Evolutionary conservation across 2,888 invertebrate genomes (phyloP).

Genomic region (Amblyjoppa fuscipennis): DNA sequence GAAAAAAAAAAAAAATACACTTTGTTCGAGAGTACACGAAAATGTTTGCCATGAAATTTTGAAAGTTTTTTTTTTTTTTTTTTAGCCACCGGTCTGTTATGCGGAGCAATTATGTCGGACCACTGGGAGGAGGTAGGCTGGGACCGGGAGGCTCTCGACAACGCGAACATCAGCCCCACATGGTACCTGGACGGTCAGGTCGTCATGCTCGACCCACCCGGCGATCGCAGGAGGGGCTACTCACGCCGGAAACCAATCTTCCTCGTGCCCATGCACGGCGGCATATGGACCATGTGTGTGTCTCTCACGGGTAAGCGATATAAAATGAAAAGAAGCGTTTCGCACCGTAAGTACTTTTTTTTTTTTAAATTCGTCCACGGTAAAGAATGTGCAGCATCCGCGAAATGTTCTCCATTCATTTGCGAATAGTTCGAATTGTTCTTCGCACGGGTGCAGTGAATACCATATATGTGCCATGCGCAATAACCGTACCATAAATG

Average conservation of each 20-base stretch:
- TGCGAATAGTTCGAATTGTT: background rate
- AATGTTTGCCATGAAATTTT: too few species aligned
- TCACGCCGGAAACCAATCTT: constrained; percentile 86
- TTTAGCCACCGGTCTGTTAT: constrained; percentile 90
- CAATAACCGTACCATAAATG: too few species aligned
- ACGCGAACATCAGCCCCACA: constrained; percentile 88
- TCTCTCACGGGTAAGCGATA: constrained; percentile 90
- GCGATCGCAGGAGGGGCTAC: constrained; percentile 72
- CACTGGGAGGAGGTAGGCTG: constrained; percentile 96
- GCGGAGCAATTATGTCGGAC: constrained; percentile 95
- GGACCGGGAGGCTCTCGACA: constrained; percentile 89
- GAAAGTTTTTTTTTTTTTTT: background rate
- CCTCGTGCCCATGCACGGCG: constrained; percentile 95
- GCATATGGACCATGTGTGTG: constrained; percentile 95
- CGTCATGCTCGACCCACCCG: constrained; percentile 86
- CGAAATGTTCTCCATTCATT: background rate
- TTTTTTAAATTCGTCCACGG: background rate
- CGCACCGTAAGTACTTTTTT: background rate
- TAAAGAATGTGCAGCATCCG: too few species aligned
- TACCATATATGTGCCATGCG: too few species aligned
- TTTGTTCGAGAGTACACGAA: too few species aligned
- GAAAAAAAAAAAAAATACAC: background rate
- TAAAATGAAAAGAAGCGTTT: background rate
- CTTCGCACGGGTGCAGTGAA: too few species aligned
- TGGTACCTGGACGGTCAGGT: constrained; percentile 93